Evolutionary conservation across 37 sponge, comb jelly and placozoan species (phyloP).

Genomic region (Axinella damicornis): DNA sequence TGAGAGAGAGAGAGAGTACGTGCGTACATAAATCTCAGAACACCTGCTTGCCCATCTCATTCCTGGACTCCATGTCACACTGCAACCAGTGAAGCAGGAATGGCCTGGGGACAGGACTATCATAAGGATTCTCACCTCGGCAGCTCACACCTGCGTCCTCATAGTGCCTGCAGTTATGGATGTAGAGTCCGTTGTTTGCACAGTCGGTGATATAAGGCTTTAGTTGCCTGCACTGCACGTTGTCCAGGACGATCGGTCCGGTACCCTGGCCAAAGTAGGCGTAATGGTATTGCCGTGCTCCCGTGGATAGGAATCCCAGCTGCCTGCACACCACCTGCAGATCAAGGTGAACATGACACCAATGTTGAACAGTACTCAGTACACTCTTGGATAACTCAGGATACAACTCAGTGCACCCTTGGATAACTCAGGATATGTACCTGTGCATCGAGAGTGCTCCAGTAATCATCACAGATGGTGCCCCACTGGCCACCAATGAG

Average conservation of each 20-base stretch:
- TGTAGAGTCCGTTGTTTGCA: slow-evolving; percentile 11
- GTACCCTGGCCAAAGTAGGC: slow-evolving; percentile 53
- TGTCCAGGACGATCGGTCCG: slow-evolving; percentile 55
- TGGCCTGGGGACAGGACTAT: too few relatives aligned
- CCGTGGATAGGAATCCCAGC: slow-evolving; percentile 34
- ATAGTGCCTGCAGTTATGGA: slow-evolving; percentile 50
- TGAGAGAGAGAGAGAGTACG: neutral
- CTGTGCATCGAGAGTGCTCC: slow-evolving; percentile 8
- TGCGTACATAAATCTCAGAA: too few relatives aligned
- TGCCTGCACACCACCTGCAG: slow-evolving; percentile 56
- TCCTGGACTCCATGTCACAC: too few relatives aligned
- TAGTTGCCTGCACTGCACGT: slow-evolving; percentile 52
- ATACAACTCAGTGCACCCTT: too few relatives aligned
- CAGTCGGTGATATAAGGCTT: slow-evolving; percentile 67
- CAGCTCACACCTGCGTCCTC: slow-evolving; percentile 59
- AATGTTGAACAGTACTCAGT: too few relatives aligned
- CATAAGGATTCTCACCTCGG: neutral
- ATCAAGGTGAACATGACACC: too few relatives aligned
- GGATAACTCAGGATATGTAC: too few relatives aligned
- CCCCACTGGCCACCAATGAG: slow-evolving; percentile 49
- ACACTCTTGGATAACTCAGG: too few relatives aligned
- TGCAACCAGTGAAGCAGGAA: too few relatives aligned
- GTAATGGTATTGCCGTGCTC: slow-evolving; percentile 21
- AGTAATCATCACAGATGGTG: slow-evolving; percentile 51
- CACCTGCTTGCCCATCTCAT: too few relatives aligned